Evolutionary conservation across 2,797 vertebrate species (phyloP).

Genomic region (Coranthus polyacanthus): DNA sequence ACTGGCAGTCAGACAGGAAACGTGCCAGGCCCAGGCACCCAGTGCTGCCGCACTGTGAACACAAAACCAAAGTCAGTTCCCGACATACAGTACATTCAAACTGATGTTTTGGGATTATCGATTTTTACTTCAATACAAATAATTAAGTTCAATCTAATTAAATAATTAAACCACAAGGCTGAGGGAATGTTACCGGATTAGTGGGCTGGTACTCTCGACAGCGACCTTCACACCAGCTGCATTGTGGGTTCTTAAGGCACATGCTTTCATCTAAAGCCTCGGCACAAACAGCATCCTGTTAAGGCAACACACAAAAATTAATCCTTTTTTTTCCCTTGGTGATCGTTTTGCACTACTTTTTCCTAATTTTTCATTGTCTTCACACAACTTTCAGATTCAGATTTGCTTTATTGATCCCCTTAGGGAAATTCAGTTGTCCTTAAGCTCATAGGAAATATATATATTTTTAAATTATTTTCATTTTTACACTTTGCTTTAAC

Average conservation of each 20-base stretch:
- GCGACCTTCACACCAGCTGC: slow-evolving; percentile 93
- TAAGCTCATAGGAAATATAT: too few relatives aligned
- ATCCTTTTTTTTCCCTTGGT: too few relatives aligned
- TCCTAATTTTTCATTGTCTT: background rate
- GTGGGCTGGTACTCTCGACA: slow-evolving; percentile 91
- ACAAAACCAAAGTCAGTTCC: slow-evolving; percentile 19
- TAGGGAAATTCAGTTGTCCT: too few relatives aligned
- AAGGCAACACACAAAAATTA: slow-evolving; percentile 30
- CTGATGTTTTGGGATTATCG: background rate
- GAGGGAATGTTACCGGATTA: slow-evolving; percentile 82
- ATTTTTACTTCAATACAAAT: background rate
- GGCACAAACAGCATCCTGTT: slow-evolving; percentile 89
- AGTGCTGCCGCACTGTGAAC: slow-evolving; percentile 89
- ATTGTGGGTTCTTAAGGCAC: slow-evolving; percentile 93
- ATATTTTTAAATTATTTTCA: too few relatives aligned
- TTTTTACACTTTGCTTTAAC: too few relatives aligned
- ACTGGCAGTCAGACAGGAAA: slow-evolving; percentile 93
- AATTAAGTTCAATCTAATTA: background rate
- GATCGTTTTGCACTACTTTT: background rate
- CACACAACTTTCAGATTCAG: background rate
- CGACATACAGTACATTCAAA: background rate
- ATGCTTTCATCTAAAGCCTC: slow-evolving; percentile 90
- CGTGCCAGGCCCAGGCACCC: slow-evolving; percentile 92
- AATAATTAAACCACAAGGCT: background rate
- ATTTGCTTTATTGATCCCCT: too few relatives aligned